Evolutionary conservation across 2,797 vertebrate species (phyloP).

Genomic region (Tamandua tetradactyla): DNA sequence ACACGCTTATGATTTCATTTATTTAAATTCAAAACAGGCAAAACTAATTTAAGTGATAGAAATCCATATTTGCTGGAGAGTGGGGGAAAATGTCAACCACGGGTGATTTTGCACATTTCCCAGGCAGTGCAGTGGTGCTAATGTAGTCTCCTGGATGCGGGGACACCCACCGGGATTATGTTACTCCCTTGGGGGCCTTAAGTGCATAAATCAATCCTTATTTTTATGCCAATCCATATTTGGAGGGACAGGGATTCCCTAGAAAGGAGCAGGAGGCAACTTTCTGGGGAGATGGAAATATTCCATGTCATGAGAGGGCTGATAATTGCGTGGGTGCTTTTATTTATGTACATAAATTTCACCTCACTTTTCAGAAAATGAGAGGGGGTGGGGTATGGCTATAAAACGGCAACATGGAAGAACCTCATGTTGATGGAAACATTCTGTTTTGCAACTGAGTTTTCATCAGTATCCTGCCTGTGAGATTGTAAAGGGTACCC

Average conservation of each 20-base stretch:
- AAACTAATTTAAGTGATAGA: neutral
- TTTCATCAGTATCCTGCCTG: neutral
- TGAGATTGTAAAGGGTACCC: neutral
- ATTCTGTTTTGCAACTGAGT: neutral
- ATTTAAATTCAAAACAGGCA: neutral
- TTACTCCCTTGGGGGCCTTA: neutral
- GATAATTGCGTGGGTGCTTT: neutral
- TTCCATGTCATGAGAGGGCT: neutral
- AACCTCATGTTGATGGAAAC: neutral
- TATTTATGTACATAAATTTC: neutral
- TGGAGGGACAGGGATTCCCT: neutral
- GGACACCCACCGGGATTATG: conserved; percentile 43
- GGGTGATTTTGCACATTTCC: conserved; percentile 32
- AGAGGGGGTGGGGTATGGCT: neutral
- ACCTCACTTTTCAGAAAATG: neutral
- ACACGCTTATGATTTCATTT: neutral
- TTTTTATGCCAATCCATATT: conserved; percentile 41
- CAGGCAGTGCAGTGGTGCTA: neutral
- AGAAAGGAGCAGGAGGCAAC: neutral
- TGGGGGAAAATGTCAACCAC: neutral
- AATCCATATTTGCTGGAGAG: neutral
- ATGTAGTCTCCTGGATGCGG: conserved; percentile 52
- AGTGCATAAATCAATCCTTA: conserved; percentile 54
- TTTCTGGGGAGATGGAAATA: neutral
- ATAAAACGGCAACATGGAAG: neutral